Conservation (phyloP, 2,797 vertebrate species). For the Gymnothorax reevesii region DNA sequence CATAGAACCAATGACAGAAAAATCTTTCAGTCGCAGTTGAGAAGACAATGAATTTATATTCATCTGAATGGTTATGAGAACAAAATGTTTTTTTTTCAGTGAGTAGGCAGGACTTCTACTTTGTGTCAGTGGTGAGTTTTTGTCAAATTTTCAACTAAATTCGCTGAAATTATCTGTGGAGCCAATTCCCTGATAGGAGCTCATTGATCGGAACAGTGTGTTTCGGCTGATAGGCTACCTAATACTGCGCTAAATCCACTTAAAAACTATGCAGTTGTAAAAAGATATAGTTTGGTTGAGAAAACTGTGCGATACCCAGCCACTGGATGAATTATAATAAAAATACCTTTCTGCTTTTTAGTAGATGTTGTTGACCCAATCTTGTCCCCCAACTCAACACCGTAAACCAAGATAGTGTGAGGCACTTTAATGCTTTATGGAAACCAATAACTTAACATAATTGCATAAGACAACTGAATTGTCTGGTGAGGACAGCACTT, state of each 20-base stretch:
- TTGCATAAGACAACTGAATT: too few species aligned
- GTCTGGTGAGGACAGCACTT: too few species aligned
- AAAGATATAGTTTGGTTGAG: neutral
- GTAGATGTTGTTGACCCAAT: conserved; percentile 12
- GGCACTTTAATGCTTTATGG: too few species aligned
- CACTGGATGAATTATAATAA: conserved; percentile 29
- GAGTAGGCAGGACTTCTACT: neutral
- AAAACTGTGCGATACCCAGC: neutral
- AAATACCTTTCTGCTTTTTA: conserved; percentile 29
- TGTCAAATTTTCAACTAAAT: neutral
- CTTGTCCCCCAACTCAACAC: neutral
- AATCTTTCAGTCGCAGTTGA: neutral
- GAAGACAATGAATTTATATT: too few species aligned
- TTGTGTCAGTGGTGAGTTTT: neutral
- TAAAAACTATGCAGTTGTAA: neutral
- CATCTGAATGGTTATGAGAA: too few species aligned
- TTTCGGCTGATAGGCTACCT: neutral
- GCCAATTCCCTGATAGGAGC: neutral
- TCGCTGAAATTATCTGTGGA: neutral
- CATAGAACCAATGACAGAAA: neutral
- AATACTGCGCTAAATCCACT: neutral
- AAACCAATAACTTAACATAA: too few species aligned
- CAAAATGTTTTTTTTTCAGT: too few species aligned
- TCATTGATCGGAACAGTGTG: neutral
- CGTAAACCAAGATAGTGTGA: neutral